Conservation (phyloP, 2,113 vertebrate genomes). For the Corythoichthys intestinalis region DNA sequence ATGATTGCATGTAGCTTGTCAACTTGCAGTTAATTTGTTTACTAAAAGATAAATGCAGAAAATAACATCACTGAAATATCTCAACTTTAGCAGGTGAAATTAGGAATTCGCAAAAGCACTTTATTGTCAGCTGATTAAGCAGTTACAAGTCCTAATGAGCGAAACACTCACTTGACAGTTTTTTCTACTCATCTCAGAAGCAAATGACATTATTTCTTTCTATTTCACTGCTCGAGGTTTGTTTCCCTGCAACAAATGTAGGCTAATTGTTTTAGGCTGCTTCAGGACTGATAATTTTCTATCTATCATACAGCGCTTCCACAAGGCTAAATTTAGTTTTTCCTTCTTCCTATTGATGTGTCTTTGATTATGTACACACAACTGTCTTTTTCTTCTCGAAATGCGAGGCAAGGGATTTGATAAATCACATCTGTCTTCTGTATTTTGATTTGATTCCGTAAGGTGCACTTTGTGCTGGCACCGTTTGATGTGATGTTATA, state of each 20-base stretch:
- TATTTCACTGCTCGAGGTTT: slow-evolving; percentile 5
- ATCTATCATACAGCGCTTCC: slow-evolving; percentile 27
- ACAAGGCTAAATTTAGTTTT: slow-evolving; percentile 36
- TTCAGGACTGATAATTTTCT: slow-evolving; percentile 26
- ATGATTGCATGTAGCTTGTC: too few relatives aligned
- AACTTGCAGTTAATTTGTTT: too few relatives aligned
- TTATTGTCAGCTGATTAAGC: neutral
- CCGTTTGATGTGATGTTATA: slow-evolving; percentile 23
- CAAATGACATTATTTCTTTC: neutral
- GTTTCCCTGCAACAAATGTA: slow-evolving; percentile 26
- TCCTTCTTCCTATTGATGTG: slow-evolving; percentile 25
- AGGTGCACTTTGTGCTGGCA: slow-evolving; percentile 3
- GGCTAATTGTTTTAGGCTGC: slow-evolving; percentile 30
- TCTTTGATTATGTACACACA: slow-evolving; percentile 26
- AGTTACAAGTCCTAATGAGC: neutral
- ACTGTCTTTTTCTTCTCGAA: slow-evolving; percentile 15
- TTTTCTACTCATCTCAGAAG: neutral
- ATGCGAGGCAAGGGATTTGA: slow-evolving; percentile 36
- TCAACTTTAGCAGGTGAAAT: neutral
- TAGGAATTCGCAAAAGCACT: neutral
- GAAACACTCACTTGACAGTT: neutral
- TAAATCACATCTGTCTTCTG: slow-evolving; percentile 33
- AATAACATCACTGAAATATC: too few relatives aligned
- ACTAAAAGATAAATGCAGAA: too few relatives aligned
- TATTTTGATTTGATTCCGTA: slow-evolving; percentile 22